phyloP scores from a whole-genome alignment of 2,113 vertebrate genomes.

The Antigone vipio region DNA sequence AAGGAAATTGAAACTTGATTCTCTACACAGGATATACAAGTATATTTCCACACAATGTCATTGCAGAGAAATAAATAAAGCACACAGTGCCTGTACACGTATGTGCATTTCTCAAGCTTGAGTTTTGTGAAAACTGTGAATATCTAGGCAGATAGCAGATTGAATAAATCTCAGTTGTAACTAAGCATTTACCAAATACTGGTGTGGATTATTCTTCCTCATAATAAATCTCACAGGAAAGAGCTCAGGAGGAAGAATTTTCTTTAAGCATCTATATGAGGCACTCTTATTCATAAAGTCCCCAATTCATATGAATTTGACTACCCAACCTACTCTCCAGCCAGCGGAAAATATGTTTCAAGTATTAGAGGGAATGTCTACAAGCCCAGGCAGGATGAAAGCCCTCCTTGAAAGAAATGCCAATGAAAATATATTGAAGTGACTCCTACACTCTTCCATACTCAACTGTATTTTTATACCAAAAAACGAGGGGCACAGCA shows the following conservation, averaged over 20 bases:
- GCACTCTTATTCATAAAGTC: background rate
- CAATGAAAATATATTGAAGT: background rate
- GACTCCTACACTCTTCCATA: background rate
- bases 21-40: background rate
- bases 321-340: background rate
- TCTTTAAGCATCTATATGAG: background rate
- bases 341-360: background rate
- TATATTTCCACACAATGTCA: background rate
- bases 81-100: background rate
- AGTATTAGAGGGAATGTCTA: background rate
- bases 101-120: background rate
- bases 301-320: background rate
- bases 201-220: background rate
- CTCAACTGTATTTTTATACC: background rate
- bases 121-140: background rate
- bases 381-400: background rate
- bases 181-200: background rate
- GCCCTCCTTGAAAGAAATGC: background rate
- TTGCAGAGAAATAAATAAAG: background rate
- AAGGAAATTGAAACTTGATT: background rate
- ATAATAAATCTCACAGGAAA: background rate
- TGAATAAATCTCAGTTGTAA: background rate
- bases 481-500: background rate
- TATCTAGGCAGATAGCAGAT: background rate
- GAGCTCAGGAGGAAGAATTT: background rate